These are phyloP conservation scores for Buphagus erythrorhynchus DNA, from an alignment of 2,797 vertebrate species.

Conservation along the genomic window DNA sequence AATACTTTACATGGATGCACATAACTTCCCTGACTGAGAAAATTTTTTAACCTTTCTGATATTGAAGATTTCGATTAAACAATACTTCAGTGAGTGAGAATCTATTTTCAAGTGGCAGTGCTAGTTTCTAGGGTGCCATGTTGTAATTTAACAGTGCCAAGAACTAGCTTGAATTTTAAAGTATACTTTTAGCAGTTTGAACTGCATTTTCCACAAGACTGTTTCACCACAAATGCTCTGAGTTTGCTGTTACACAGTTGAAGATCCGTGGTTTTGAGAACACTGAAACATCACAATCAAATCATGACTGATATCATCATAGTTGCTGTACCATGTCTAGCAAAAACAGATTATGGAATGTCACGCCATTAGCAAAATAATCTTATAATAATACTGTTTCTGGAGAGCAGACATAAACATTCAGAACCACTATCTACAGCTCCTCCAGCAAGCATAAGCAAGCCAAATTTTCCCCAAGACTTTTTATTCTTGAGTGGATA, in stretches of 20 bases:
- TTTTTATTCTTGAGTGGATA: not conserved
- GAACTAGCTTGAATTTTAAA: conserved; percentile 17
- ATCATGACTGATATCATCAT: not conserved
- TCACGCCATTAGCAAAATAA: not conserved
- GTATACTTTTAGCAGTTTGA: conserved; percentile 2
- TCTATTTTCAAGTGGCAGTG: not conserved
- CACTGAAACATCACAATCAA: not conserved
- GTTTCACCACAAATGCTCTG: not conserved
- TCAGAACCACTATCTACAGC: not conserved
- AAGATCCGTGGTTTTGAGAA: not conserved
- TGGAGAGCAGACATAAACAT: not conserved
- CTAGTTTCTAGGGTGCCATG: not conserved
- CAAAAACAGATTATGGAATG: not conserved
- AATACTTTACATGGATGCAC: not conserved
- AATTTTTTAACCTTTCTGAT: not conserved
- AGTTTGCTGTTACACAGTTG: not conserved
- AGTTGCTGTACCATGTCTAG: not conserved
- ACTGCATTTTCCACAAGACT: not conserved
- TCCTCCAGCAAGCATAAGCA: not conserved
- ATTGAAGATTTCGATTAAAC: not conserved
- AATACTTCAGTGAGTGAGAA: not conserved
- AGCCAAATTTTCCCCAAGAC: not conserved
- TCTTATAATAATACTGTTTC: not conserved
- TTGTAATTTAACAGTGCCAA: not conserved
- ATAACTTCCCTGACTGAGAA: not conserved